A percentile compares a stretch with the other conserved stretches of the same genome.
Evolutionary conservation across 2,113 vertebrate genomes (phyloP).

Genomic region (Caretta caretta): DNA sequence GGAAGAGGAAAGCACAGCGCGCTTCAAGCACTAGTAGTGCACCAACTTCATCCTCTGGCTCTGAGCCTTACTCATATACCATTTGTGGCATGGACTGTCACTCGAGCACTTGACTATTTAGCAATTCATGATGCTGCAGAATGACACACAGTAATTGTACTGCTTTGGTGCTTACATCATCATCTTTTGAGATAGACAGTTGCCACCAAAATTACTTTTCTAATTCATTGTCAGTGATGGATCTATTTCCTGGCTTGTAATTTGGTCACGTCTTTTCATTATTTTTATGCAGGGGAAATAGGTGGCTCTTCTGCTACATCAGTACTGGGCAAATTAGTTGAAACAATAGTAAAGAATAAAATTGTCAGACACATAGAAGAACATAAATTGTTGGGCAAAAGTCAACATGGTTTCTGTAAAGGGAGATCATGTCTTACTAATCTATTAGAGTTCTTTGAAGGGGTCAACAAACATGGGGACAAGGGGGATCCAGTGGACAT

Average conservation of each 20-base stretch:
- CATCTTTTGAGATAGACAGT: not conserved
- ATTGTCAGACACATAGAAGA: no score
- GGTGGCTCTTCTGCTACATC: not conserved
- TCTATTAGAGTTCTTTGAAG: no score
- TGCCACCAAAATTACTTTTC: not conserved
- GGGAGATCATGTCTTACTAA: no score
- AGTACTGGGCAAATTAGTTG: no score
- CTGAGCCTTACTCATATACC: not conserved
- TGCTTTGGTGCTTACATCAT: not conserved
- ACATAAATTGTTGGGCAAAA: no score
- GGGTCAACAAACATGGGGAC: no score
- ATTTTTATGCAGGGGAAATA: constrained; percentile 15
- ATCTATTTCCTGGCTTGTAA: constrained; percentile 17
- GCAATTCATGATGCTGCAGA: not conserved
- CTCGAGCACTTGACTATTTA: not conserved
- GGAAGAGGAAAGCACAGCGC: not conserved
- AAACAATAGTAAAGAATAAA: no score
- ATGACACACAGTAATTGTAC: not conserved
- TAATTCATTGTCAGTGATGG: constrained; percentile 33
- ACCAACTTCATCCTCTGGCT: not conserved
- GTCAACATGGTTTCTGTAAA: no score
- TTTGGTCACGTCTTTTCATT: constrained; percentile 10
- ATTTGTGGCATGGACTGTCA: not conserved
- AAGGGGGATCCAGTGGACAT: no score
- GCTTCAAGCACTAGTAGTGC: not conserved